A percentile compares a stretch with the other conserved stretches of the same genome.
Conservation (phyloP, 2,113 vertebrate species). For the Psephotus haematonotus region DNA sequence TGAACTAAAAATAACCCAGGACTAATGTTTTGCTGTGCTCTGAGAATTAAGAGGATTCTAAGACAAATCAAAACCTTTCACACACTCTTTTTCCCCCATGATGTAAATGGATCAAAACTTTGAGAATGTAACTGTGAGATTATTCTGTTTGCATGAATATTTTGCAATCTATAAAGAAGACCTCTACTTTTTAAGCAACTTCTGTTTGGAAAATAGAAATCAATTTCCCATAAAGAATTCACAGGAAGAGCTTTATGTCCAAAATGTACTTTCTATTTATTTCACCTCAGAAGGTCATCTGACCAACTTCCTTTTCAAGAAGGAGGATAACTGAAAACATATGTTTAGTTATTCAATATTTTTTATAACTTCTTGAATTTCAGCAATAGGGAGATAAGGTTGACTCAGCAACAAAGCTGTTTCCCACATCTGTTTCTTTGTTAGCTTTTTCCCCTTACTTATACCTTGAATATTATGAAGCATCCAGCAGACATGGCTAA, state of each 20-base stretch:
- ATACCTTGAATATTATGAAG: background rate
- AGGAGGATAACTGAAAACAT: constrained; percentile 36
- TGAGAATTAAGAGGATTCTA: background rate
- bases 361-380: constrained; percentile 14
- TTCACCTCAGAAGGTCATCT: background rate
- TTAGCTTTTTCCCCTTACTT: background rate
- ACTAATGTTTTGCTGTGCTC: background rate
- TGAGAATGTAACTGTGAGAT: background rate
- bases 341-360: background rate
- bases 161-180: constrained; percentile 30
- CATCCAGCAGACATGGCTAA: background rate
- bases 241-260: constrained; percentile 1
- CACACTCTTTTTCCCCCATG: background rate
- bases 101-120: background rate
- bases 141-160: background rate
- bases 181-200: background rate
- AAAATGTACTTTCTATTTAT: constrained; percentile 56
- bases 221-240: constrained; percentile 25
- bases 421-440: background rate
- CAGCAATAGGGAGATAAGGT: background rate
- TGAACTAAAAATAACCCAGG: fast-evolving
- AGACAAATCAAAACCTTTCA: constrained; percentile 9
- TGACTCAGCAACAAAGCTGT: background rate
- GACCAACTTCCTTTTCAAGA: constrained; percentile 15
- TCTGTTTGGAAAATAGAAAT: background rate